phyloP scores from a whole-genome alignment of 1,140 invertebrate species.

The Drosophila rhopaloa region DNA sequence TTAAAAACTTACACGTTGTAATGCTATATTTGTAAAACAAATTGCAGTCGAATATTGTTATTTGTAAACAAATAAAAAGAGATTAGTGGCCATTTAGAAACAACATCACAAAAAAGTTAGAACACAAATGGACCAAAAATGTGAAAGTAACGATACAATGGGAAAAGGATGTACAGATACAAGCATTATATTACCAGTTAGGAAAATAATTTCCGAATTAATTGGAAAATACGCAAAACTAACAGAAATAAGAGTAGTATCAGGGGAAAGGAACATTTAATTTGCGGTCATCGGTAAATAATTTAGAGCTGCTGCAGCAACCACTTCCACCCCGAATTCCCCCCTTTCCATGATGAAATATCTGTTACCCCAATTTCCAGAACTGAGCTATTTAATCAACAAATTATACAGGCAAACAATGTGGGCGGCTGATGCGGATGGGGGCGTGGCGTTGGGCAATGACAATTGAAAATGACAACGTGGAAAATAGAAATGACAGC shows the following conservation, averaged over 20 bases:
- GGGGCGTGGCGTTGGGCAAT: conserved; percentile 7
- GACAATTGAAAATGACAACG: conserved; percentile 11
- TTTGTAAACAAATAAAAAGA: conserved; percentile 10
- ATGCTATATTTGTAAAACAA: too few relatives aligned
- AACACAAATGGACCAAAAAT: conserved; percentile 5
- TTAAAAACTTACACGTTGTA: too few relatives aligned
- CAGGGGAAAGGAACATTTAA: conserved; percentile 26
- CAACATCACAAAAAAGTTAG: conserved; percentile 29
- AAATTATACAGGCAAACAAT: conserved; percentile 36
- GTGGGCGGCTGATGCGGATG: conserved; percentile 1
- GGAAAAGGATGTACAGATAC: neutral
- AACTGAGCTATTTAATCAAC: conserved; percentile 39
- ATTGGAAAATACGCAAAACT: conserved; percentile 22
- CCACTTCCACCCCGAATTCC: conserved; percentile 13
- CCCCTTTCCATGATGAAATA: conserved; percentile 8
- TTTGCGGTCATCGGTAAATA: conserved; percentile 52
- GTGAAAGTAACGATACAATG: neutral
- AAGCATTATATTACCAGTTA: neutral
- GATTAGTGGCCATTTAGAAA: conserved; percentile 32
- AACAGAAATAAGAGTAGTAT: neutral
- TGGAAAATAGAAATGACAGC: conserved; percentile 1
- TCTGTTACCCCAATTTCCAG: conserved; percentile 5
- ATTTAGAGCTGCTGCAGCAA: conserved; percentile 34
- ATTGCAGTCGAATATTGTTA: too few relatives aligned
- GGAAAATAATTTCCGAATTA: conserved; percentile 29